Percentiles rank a stretch among this genome's conserved stretches.
These are phyloP conservation scores for Okapia johnstoni DNA, from an alignment of 2,113 vertebrate species.

Conservation along the genomic window DNA sequence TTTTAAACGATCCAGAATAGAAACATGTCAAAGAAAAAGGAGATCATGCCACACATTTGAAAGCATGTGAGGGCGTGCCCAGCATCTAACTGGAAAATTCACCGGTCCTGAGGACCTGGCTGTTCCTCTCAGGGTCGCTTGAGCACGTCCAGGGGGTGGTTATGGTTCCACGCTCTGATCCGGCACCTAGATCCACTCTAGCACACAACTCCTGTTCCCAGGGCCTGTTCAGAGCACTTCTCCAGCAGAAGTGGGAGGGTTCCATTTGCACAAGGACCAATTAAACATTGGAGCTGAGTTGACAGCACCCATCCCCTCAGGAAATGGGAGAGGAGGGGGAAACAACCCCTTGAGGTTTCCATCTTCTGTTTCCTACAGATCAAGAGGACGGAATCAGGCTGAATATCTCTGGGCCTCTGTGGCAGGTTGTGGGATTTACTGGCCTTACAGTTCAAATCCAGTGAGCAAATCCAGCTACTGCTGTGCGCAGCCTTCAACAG, in stretches of 20 bases:
- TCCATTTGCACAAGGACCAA: not conserved
- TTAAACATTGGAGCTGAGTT: not conserved
- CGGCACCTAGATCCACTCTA: not conserved
- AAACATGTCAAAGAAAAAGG: not conserved
- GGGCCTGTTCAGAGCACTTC: not conserved
- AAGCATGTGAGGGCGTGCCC: not conserved
- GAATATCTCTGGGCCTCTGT: not conserved
- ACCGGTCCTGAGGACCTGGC: no score
- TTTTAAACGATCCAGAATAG: slow-evolving; percentile 25
- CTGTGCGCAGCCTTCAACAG: not conserved
- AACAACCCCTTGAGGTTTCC: not conserved
- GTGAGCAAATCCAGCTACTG: not conserved
- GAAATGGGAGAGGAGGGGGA: not conserved
- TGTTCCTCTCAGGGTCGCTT: not conserved
- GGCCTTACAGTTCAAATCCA: not conserved
- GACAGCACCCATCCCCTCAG: not conserved
- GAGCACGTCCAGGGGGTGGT: not conserved
- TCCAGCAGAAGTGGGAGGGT: not conserved
- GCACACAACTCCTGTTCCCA: not conserved
- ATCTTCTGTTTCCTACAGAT: not conserved
- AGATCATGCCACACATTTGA: not conserved
- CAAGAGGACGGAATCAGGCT: not conserved
- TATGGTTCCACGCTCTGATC: not conserved
- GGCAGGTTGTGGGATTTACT: not conserved
- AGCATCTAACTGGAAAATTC: not conserved